A percentile compares a stretch with the other conserved stretches of the same genome.
phyloP scores from a whole-genome alignment of 2,113 vertebrate species.

The Trematomus loennbergii region DNA sequence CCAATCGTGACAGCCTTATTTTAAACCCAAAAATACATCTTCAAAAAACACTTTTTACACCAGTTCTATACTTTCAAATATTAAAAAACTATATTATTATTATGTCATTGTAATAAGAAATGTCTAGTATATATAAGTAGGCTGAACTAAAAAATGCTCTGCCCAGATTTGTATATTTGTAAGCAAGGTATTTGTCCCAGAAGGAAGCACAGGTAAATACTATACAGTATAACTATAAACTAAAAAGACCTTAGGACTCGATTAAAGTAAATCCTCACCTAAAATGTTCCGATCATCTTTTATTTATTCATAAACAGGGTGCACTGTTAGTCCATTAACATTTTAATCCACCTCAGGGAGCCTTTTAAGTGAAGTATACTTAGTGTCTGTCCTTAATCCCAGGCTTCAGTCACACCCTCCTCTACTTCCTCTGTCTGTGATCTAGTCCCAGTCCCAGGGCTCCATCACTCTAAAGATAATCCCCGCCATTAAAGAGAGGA shows the following conservation, averaged over 20 bases:
- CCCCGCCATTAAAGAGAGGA: constrained; percentile 94
- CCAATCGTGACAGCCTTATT: too few species aligned
- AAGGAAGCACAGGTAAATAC: neutral
- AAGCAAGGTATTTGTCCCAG: neutral
- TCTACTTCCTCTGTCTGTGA: constrained; percentile 22
- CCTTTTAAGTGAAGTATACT: neutral
- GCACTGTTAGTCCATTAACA: neutral
- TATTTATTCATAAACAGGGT: neutral
- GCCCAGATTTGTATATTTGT: neutral
- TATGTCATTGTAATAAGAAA: too few species aligned
- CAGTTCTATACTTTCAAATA: too few species aligned
- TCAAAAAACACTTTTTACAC: too few species aligned
- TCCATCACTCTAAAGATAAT: constrained; percentile 97
- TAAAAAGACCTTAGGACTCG: neutral
- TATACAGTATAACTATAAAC: neutral
- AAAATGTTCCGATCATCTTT: neutral
- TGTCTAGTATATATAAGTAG: too few species aligned
- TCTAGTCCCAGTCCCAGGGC: constrained; percentile 95
- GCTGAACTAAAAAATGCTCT: neutral
- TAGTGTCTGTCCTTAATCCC: constrained; percentile 27
- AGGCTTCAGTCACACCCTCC: constrained; percentile 3
- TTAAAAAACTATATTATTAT: too few species aligned
- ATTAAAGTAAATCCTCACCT: neutral
- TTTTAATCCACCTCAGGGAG: neutral
- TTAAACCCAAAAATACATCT: neutral